Percentiles rank a stretch among this genome's conserved stretches.
Conservation (phyloP, 23 tunicate genomes). For the Ciona savignyi region DNA sequence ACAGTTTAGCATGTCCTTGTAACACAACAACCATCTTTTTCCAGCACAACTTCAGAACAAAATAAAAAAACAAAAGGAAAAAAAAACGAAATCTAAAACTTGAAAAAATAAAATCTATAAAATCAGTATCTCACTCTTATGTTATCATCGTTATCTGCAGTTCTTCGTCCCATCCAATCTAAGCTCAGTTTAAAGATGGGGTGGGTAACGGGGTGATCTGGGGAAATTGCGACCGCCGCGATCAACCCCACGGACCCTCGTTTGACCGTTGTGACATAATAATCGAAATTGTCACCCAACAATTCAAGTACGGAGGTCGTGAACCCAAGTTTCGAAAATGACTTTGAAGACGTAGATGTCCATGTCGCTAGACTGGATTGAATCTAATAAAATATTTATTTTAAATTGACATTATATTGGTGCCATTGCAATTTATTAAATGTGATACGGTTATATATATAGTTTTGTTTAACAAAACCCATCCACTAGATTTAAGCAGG, state of each 20-base stretch:
- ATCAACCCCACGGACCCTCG: slow-evolving; percentile 21
- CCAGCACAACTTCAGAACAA: neutral
- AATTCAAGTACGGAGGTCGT: neutral
- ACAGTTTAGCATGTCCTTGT: no score
- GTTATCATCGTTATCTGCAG: slow-evolving; percentile 24
- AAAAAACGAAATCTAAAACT: slow-evolving; percentile 1
- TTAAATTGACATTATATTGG: no score
- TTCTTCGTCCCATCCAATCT: slow-evolving; percentile 28
- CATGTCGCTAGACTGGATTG: slow-evolving; percentile 25
- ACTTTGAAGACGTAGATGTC: slow-evolving; percentile 4
- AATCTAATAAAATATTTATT: neutral
- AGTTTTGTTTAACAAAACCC: no score
- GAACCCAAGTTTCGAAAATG: slow-evolving; percentile 8
- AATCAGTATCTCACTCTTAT: slow-evolving; percentile 23
- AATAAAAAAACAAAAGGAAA: neutral
- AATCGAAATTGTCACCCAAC: slow-evolving; percentile 4
- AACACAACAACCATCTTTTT: no score
- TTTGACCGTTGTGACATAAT: slow-evolving; percentile 8
- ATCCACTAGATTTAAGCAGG: no score
- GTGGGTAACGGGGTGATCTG: slow-evolving; percentile 17
- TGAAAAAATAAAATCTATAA: slow-evolving; percentile 15
- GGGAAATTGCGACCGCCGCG: slow-evolving; percentile 20
- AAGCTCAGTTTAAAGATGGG: slow-evolving; percentile 22
- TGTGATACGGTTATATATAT: no score
- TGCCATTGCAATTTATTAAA: no score